Percentiles rank a stretch among this genome's conserved stretches.
phyloP scores from a whole-genome alignment of 2,888 invertebrate species.

The Junonia oenone region DNA sequence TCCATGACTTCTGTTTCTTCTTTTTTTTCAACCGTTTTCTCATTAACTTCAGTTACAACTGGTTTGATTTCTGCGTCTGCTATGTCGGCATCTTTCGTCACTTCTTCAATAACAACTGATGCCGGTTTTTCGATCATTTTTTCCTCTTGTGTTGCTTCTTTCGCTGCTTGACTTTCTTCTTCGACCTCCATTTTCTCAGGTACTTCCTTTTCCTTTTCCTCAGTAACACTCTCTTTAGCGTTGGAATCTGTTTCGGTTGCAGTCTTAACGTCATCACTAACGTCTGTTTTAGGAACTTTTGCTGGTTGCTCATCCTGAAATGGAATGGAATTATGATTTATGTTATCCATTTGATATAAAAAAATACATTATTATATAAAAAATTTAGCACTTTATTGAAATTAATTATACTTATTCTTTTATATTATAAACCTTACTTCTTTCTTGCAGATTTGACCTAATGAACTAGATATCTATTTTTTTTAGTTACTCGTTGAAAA shows the following conservation, averaged over 20 bases:
- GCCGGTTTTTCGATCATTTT: conserved; percentile 27
- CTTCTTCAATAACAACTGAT: conserved; percentile 31
- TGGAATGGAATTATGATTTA: background rate
- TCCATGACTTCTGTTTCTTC: conserved; percentile 53
- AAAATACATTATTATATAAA: too few species aligned
- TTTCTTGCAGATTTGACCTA: too few species aligned
- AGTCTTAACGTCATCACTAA: conserved; percentile 47
- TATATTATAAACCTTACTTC: too few species aligned
- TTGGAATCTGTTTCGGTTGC: conserved; percentile 32
- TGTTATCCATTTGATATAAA: too few species aligned
- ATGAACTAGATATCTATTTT: too few species aligned
- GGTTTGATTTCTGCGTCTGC: background rate
- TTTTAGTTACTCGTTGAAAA: too few species aligned
- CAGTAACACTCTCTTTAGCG: conserved; percentile 20
- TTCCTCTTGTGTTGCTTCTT: conserved; percentile 23
- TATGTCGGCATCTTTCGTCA: conserved; percentile 37
- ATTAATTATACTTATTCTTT: too few species aligned
- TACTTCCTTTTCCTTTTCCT: conserved; percentile 30
- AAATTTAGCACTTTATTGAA: too few species aligned
- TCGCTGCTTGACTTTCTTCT: conserved; percentile 34
- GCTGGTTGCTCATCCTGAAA: conserved; percentile 66
- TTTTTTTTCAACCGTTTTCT: conserved; percentile 46
- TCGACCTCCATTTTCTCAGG: conserved; percentile 54
- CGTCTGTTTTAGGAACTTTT: conserved; percentile 76
- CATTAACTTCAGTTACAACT: conserved; percentile 27